Evolutionary conservation across 2,888 invertebrate genomes (phyloP).

Genomic region (Drosophila neonasuta): DNA sequence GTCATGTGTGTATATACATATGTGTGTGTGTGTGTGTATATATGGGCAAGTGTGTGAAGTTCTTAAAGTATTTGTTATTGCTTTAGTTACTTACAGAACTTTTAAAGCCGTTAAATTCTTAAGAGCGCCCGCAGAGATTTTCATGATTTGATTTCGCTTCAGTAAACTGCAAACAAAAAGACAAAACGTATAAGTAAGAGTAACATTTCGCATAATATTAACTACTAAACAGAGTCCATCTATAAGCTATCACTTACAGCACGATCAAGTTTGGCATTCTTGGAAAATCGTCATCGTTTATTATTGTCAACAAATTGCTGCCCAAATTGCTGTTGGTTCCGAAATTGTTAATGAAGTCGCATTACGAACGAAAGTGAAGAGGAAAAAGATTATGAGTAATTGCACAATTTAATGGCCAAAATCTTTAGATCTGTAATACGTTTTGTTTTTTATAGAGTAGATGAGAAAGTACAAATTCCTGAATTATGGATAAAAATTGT

Average conservation of each 20-base stretch:
- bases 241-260: conserved; percentile 86
- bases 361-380: conserved; percentile 25
- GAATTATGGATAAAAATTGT: conserved; percentile 30
- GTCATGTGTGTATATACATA: conserved; percentile 31
- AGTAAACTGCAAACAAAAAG: conserved; percentile 87
- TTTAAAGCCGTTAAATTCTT: conserved; percentile 89
- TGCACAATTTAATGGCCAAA: conserved; percentile 27
- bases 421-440: conserved; percentile 25
- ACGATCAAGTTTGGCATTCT: conserved; percentile 88
- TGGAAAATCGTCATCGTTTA: conserved; percentile 88
- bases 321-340: conserved; percentile 86
- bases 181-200: conserved; percentile 1
- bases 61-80: conserved; percentile 56
- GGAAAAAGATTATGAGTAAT: conserved; percentile 40
- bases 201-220: conserved; percentile 17
- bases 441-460: conserved; percentile 21
- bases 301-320: conserved; percentile 88
- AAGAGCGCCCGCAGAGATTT: conserved; percentile 91
- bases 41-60: conserved; percentile 28
- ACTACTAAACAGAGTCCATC: neutral
- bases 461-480: conserved; percentile 24
- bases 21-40: conserved; percentile 18
- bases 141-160: conserved; percentile 91
- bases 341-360: conserved; percentile 42
- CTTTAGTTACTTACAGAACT: conserved; percentile 90